A percentile compares a stretch with the other conserved stretches of the same genome.
These are phyloP conservation scores for Ictalurus punctatus DNA, from an alignment of 2,113 vertebrate genomes.

Conservation along the genomic window DNA sequence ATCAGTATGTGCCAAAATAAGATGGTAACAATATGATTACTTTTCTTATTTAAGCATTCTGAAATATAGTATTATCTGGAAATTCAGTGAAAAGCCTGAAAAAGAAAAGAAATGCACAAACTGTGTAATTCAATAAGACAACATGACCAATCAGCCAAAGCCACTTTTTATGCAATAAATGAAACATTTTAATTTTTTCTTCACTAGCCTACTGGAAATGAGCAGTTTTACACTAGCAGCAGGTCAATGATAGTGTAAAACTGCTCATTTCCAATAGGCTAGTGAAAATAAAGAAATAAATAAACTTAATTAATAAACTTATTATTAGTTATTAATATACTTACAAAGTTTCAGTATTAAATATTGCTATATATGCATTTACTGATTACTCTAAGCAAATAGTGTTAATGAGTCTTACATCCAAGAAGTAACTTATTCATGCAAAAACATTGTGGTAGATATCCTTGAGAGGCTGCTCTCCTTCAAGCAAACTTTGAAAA, in stretches of 20 bases:
- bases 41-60: background rate
- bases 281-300: no score
- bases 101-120: background rate
- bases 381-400: background rate
- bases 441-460: background rate
- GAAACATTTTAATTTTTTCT: background rate
- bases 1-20: background rate
- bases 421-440: background rate
- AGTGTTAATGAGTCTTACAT: background rate
- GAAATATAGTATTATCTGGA: background rate
- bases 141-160: background rate
- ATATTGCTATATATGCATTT: background rate
- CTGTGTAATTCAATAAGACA: background rate
- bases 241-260: no score
- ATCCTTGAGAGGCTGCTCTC: conserved; percentile 1
- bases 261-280: no score
- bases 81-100: background rate
- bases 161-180: background rate
- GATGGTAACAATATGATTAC: no score
- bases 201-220: background rate
- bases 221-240: background rate
- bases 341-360: background rate
- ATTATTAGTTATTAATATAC: background rate
- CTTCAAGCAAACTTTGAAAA: conserved; percentile 11
- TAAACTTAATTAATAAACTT: background rate